These are phyloP conservation scores for Psephotus haematonotus DNA, from an alignment of 2,113 vertebrate species.

Conservation along the genomic window DNA sequence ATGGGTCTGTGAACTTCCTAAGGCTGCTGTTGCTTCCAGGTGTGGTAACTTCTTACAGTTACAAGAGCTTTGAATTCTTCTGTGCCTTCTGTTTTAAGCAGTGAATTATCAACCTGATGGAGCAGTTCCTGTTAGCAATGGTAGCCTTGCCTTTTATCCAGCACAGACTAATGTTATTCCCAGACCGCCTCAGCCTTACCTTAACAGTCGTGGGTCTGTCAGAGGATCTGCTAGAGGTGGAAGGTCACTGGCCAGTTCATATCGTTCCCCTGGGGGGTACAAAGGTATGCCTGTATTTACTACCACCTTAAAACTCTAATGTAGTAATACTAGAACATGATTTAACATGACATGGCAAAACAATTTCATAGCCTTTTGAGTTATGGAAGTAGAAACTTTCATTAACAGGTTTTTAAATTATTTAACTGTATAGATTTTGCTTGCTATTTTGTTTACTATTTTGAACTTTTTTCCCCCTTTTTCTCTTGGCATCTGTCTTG, in stretches of 20 bases:
- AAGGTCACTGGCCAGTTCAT: slow-evolving; percentile 78
- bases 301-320: neutral
- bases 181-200: slow-evolving; percentile 80
- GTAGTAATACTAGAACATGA: neutral
- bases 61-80: neutral
- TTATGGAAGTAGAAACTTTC: neutral
- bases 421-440: neutral
- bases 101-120: slow-evolving; percentile 79
- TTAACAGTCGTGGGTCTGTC: slow-evolving; percentile 77
- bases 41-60: neutral
- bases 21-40: neutral
- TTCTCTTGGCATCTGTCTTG: neutral
- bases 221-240: slow-evolving; percentile 84
- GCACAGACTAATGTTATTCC: slow-evolving; percentile 75
- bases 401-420: neutral
- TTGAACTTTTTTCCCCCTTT: neutral
- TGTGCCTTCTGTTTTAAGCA: slow-evolving; percentile 44
- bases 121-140: slow-evolving; percentile 76
- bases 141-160: slow-evolving; percentile 81
- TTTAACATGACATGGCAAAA: neutral
- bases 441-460: neutral
- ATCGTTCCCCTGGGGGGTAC: slow-evolving; percentile 80
- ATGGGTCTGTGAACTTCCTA: neutral
- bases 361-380: neutral
- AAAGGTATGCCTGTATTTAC: slow-evolving; percentile 77